phyloP scores from a whole-genome alignment of 2,888 invertebrate genomes.

The Tortrix viridana region DNA sequence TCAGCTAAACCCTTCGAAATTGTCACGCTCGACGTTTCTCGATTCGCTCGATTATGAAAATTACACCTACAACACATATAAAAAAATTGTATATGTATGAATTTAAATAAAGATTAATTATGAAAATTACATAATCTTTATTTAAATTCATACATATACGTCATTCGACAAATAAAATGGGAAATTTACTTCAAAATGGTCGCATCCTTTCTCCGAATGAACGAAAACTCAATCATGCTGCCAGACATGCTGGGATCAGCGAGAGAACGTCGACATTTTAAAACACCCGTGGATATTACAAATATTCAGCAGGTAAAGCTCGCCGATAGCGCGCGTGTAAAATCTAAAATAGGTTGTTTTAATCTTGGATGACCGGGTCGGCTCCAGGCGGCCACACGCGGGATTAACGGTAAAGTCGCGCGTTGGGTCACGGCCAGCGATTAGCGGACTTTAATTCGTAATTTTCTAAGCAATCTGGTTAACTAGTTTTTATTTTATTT shows the following conservation, averaged over 20 bases:
- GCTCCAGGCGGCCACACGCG: slow-evolving; percentile 54
- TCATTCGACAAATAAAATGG: too few relatives aligned
- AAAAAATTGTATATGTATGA: too few relatives aligned
- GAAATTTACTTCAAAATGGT: too few relatives aligned
- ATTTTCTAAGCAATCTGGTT: background rate
- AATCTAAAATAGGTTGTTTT: slow-evolving; percentile 49
- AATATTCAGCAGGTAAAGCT: slow-evolving; percentile 24
- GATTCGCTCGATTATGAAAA: too few relatives aligned
- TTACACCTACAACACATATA: too few relatives aligned
- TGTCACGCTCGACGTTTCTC: slow-evolving; percentile 2
- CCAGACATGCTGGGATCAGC: background rate
- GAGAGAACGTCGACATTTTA: background rate
- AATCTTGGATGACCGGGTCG: slow-evolving; percentile 51
- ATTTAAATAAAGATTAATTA: too few relatives aligned
- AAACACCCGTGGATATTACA: slow-evolving; percentile 7
- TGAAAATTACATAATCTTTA: too few relatives aligned
- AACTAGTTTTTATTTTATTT: too few relatives aligned
- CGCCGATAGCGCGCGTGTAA: slow-evolving; percentile 21
- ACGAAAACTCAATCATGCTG: slow-evolving; percentile 1
- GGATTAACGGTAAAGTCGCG: slow-evolving; percentile 58
- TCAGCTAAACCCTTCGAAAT: slow-evolving; percentile 5
- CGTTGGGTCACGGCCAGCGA: slow-evolving; percentile 16
- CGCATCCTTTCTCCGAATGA: background rate
- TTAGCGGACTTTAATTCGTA: background rate
- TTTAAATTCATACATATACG: too few relatives aligned